Conservation (phyloP, 1,140 invertebrate species). For the Chelonus insularis region DNA sequence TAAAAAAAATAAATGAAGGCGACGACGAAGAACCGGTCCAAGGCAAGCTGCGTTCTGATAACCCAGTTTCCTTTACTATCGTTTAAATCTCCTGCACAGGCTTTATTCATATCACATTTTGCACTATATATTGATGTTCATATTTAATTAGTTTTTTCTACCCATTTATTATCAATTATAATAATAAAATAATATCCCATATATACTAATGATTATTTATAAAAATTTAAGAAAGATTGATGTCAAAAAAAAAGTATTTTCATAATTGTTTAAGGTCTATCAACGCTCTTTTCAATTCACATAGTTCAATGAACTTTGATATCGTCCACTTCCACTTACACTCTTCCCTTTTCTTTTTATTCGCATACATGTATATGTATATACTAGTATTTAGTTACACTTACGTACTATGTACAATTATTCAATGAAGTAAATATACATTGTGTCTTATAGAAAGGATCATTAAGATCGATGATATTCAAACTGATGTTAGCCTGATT, state of each 20-base stretch:
- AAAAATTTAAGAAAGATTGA: no score
- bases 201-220: no score
- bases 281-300: constrained; percentile 7
- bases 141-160: background rate
- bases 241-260: no score
- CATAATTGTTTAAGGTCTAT: background rate
- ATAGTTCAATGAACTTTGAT: constrained; percentile 12
- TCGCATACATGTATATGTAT: background rate
- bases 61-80: constrained; percentile 55
- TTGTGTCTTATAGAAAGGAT: background rate
- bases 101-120: constrained; percentile 29
- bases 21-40: constrained; percentile 53
- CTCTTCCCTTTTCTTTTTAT: constrained; percentile 14
- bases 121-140: background rate
- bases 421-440: background rate
- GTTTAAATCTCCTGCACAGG: constrained; percentile 45
- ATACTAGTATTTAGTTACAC: background rate
- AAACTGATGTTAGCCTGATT: no score
- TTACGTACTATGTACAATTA: no score
- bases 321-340: constrained; percentile 7
- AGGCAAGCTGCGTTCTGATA: constrained; percentile 58
- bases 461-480: constrained; percentile 1
- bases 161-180: background rate
- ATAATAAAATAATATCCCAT: no score
- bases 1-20: constrained; percentile 37